Conservation (phyloP, 2,888 invertebrate species). For the Cinara cedri region DNA sequence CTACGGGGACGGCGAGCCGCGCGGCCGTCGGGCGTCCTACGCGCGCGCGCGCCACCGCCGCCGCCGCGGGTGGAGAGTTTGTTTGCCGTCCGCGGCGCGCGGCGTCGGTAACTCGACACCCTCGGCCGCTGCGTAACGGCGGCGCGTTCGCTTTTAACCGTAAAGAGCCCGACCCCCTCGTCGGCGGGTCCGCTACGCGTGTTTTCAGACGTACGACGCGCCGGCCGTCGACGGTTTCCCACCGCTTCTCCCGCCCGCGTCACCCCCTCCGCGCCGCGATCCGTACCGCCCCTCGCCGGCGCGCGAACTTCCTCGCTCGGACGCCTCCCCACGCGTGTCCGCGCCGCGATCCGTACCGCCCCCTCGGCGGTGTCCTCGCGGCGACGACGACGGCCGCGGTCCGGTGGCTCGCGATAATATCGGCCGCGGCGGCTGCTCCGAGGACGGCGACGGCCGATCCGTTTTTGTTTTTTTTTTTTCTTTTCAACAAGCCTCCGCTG, state of each 20-base stretch:
- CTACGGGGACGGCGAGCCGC: neutral
- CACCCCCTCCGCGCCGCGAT: neutral
- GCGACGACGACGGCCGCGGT: no score
- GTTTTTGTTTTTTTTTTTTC: no score
- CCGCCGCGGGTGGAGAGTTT: neutral
- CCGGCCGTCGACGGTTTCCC: neutral
- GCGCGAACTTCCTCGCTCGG: neutral
- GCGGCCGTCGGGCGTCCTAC: neutral
- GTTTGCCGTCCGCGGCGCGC: constrained; percentile 25
- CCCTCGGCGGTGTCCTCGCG: no score
- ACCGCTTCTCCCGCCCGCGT: neutral
- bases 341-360: no score
- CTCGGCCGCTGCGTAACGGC: constrained; percentile 1
- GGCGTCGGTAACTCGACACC: constrained; percentile 47
- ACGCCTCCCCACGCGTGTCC: neutral
- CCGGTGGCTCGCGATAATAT: no score
- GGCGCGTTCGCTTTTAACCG: constrained; percentile 35
- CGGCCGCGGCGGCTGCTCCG: no score
- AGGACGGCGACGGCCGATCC: no score
- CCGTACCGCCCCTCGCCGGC: neutral
- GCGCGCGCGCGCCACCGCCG: no score
- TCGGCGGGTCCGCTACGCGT: constrained; percentile 2
- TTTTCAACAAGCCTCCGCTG: no score
- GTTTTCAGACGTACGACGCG: no score
- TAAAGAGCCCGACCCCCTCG: constrained; percentile 29